Conservation (phyloP, 2,888 invertebrate species). For the Lasioglossum calceatum region DNA sequence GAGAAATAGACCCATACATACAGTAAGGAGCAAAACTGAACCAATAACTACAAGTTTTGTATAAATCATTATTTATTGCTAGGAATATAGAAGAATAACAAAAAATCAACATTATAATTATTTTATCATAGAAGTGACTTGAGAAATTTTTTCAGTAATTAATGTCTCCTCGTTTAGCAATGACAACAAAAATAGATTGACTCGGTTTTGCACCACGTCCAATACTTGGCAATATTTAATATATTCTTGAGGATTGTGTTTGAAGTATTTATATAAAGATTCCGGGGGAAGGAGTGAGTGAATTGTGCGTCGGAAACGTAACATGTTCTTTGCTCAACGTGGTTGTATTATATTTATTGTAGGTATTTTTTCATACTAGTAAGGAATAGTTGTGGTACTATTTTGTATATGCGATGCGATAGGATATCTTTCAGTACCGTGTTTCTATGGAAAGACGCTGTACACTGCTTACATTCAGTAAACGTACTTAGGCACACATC, state of each 20-base stretch:
- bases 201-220: too few relatives aligned
- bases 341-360: slow-evolving; percentile 48
- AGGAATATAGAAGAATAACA: too few relatives aligned
- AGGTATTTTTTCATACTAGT: not conserved
- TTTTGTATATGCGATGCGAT: slow-evolving; percentile 34
- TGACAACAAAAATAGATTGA: too few relatives aligned
- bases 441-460: not conserved
- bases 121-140: too few relatives aligned
- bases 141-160: too few relatives aligned
- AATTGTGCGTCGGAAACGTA: slow-evolving; percentile 12
- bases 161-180: too few relatives aligned
- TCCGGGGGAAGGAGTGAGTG: not conserved
- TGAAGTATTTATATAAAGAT: not conserved
- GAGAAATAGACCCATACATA: not conserved
- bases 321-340: slow-evolving; percentile 51
- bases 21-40: too few relatives aligned
- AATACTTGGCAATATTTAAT: too few relatives aligned
- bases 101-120: too few relatives aligned
- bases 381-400: slow-evolving; percentile 1
- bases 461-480: not conserved
- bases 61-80: too few relatives aligned
- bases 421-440: slow-evolving; percentile 15
- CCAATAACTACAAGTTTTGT: too few relatives aligned
- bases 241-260: not conserved
- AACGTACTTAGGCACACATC: not conserved